Percentiles rank a stretch among this genome's conserved stretches.
phyloP scores from a whole-genome alignment of 2,113 vertebrate genomes.

The Nannospalax galili region DNA sequence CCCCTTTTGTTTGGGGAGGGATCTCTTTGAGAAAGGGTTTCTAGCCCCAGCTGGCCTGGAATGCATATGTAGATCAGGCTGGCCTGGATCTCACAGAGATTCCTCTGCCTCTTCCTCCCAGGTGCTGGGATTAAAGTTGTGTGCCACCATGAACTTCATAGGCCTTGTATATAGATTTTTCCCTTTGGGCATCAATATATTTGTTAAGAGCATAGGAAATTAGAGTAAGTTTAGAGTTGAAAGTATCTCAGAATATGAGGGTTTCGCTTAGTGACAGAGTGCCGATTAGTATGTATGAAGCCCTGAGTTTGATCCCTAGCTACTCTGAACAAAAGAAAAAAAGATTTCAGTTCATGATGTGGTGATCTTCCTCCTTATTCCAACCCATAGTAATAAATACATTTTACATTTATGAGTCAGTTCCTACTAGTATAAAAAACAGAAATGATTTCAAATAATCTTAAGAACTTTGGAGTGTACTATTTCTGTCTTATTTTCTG shows the following conservation, averaged over 20 bases:
- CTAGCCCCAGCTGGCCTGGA: too few species aligned
- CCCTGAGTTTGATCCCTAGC: too few species aligned
- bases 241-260: background rate
- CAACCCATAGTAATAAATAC: background rate
- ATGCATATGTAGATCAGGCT: too few species aligned
- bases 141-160: background rate
- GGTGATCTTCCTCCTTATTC: background rate
- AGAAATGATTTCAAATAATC: conserved; percentile 11
- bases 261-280: background rate
- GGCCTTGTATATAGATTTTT: background rate
- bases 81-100: too few species aligned
- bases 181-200: background rate
- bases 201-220: background rate
- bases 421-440: conserved; percentile 22
- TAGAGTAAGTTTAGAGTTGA: conserved; percentile 20
- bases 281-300: too few species aligned
- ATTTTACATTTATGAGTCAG: background rate
- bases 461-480: background rate
- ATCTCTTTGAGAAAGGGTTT: too few species aligned
- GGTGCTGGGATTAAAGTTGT: background rate
- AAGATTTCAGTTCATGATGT: background rate
- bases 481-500: too few species aligned
- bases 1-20: too few species aligned
- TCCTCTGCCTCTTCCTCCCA: too few species aligned
- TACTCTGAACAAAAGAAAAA: background rate